Percentiles rank a stretch among this genome's conserved stretches.
phyloP scores from a whole-genome alignment of 2,888 invertebrate genomes.

The Catocala sponsa region DNA sequence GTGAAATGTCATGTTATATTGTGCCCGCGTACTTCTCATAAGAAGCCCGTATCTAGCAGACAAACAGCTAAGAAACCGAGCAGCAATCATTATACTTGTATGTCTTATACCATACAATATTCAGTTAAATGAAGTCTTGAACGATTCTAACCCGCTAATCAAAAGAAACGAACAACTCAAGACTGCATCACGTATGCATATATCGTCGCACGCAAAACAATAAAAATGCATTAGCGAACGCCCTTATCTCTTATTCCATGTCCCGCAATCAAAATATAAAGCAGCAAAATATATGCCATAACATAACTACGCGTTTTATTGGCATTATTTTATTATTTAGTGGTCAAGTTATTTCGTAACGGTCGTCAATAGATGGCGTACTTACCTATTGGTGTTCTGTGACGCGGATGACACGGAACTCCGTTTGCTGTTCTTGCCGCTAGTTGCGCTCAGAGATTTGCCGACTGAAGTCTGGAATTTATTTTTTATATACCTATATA shows the following conservation, averaged over 20 bases:
- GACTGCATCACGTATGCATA: slow-evolving; percentile 41
- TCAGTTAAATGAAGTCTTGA: too few relatives aligned
- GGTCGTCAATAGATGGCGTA: slow-evolving; percentile 39
- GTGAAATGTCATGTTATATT: too few relatives aligned
- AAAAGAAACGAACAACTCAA: slow-evolving; percentile 19
- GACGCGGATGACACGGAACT: slow-evolving; percentile 84
- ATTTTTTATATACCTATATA: slow-evolving; percentile 5
- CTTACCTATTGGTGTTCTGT: slow-evolving; percentile 82
- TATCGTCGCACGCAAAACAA: slow-evolving; percentile 78
- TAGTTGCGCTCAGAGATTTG: slow-evolving; percentile 79
- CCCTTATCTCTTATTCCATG: slow-evolving; percentile 39
- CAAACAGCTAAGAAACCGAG: too few relatives aligned
- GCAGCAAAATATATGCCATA: slow-evolving; percentile 83
- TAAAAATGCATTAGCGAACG: slow-evolving; percentile 78
- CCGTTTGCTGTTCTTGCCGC: slow-evolving; percentile 82
- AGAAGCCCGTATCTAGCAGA: too few relatives aligned
- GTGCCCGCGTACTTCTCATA: too few relatives aligned
- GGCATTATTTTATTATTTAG: slow-evolving; percentile 40
- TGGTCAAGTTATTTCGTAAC: slow-evolving; percentile 30
- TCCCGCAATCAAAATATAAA: slow-evolving; percentile 76
- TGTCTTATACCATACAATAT: too few relatives aligned
- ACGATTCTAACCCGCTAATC: slow-evolving; percentile 21
- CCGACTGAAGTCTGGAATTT: slow-evolving; percentile 79
- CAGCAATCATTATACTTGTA: too few relatives aligned
- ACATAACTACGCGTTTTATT: slow-evolving; percentile 59